Conservation (phyloP, 1,140 invertebrate species). For the Danaus melanippus region DNA sequence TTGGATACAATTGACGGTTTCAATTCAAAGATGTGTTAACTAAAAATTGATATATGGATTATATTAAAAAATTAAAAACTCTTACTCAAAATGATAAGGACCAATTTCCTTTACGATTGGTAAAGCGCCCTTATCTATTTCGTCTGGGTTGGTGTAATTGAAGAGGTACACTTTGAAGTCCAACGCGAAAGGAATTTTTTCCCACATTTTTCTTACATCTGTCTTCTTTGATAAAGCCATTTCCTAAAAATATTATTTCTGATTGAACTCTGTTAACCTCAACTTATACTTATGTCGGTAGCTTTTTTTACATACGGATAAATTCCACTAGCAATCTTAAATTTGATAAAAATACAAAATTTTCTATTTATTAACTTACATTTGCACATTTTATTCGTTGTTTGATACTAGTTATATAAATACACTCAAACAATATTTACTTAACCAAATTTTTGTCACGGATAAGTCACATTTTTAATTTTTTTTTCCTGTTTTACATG, state of each 20-base stretch:
- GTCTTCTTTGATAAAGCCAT: constrained; percentile 74
- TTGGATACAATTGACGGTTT: not conserved
- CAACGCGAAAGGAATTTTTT: constrained; percentile 79
- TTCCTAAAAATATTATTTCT: constrained; percentile 48
- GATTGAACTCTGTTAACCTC: too few relatives aligned
- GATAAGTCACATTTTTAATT: too few relatives aligned
- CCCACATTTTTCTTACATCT: constrained; percentile 79
- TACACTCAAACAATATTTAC: too few relatives aligned
- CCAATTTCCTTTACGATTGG: constrained; percentile 82
- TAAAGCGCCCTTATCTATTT: constrained; percentile 80
- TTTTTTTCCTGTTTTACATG: too few relatives aligned
- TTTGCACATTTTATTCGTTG: too few relatives aligned
- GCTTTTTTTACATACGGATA: too few relatives aligned
- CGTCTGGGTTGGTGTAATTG: constrained; percentile 86
- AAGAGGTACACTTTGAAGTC: constrained; percentile 89
- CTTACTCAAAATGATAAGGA: constrained; percentile 84
- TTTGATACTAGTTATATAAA: too few relatives aligned
- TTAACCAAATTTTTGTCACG: too few relatives aligned
- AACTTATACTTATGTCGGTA: too few relatives aligned
- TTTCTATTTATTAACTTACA: too few relatives aligned
- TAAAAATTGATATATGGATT: not conserved
- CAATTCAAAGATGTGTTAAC: constrained; percentile 3
- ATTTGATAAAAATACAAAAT: too few relatives aligned
- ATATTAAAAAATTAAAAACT: constrained; percentile 15
- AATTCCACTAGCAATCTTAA: too few relatives aligned